Base-by-base conservation (phyloP, 2,113 vertebrate genomes). In the Passer domesticus region DNA sequence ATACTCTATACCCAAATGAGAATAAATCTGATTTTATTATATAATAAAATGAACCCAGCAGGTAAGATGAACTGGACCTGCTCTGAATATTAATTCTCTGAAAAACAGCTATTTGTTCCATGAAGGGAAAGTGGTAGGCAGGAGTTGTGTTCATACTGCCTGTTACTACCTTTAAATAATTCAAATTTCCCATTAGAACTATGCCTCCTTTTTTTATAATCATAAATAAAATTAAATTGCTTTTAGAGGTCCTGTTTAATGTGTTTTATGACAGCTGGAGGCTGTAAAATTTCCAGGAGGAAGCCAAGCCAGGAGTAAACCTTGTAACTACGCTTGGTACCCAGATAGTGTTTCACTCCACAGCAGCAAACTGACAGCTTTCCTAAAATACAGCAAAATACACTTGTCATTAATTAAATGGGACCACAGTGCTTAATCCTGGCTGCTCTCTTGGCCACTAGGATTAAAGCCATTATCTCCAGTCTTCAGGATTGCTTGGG, bases 11-110 rank as follows among this genome's bases (percentile, higher is more conserved):
- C n/a, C 22, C 56, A 91, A 93, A 94, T 88, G 35, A 94, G 77
- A 90, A 91, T 95, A 95, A 92, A 92, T 91, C 79, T 84, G 43
- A 58, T 81, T 95, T 95, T 95, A 94, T 93, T 92, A 47, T 35
- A 44, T 33, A 89, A 83, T 92, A 91, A 90, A 94, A 87, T 44
- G 66, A 90, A 77, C 12, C 13, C 17, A 4, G 56, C 18, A 90
- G 28, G 60, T 84, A 87, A 81, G 23, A 78, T 77, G 80, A 87
- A 64, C 39, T 39, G 31, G 68, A 86, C 30, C 44, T 85, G 77
- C 52, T 79, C 27, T 82, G 94, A 83, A 94, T 94, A 68, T 87
- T 73, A 87, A 92, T 90, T 69, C n/a, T 56, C 82, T 70, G 64
- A 44, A 88, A 91, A 92, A 56, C 7, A n/a, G 9, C 44, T 60